A percentile compares a stretch with the other conserved stretches of the same genome.
phyloP scores from a whole-genome alignment of 1,140 invertebrate species.

The Listronotus bonariensis region DNA sequence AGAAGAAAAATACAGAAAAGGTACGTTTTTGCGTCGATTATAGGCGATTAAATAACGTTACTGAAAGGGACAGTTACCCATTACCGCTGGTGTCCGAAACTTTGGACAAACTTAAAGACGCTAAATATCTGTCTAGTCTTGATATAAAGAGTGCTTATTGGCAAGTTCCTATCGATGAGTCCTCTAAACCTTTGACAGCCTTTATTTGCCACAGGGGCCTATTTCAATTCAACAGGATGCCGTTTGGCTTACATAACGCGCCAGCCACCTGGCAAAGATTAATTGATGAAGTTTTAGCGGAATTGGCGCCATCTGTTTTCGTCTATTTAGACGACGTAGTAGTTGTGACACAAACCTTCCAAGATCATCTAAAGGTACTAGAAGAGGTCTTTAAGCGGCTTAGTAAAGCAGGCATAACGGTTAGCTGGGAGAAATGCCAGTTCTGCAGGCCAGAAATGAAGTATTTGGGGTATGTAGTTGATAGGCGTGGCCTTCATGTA shows the following conservation, averaged over 20 bases:
- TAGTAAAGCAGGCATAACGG: slow-evolving; percentile 19
- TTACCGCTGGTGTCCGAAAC: too few relatives aligned
- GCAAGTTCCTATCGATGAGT: slow-evolving; percentile 52
- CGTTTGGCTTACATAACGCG: too few relatives aligned
- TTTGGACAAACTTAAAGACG: too few relatives aligned
- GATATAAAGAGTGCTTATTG: slow-evolving; percentile 50
- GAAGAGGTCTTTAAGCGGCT: too few relatives aligned
- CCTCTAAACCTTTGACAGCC: slow-evolving; percentile 54
- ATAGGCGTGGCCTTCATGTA: slow-evolving; percentile 11
- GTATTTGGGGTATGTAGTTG: slow-evolving; percentile 51
- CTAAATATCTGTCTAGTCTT: slow-evolving; percentile 42
- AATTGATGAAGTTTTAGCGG: slow-evolving; percentile 35
- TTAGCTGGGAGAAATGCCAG: too few relatives aligned
- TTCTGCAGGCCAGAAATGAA: slow-evolving; percentile 38
- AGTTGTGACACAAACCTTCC: slow-evolving; percentile 8
- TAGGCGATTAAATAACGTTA: too few relatives aligned
- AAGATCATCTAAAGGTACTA: slow-evolving; percentile 15
- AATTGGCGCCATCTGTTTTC: slow-evolving; percentile 36
- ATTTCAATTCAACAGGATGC: slow-evolving; percentile 44
- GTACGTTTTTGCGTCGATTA: too few relatives aligned
- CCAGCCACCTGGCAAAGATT: slow-evolving; percentile 53
- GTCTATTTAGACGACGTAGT: slow-evolving; percentile 40
- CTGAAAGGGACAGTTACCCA: too few relatives aligned
- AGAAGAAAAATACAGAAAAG: too few relatives aligned
- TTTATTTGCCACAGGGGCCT: slow-evolving; percentile 49